These are phyloP conservation scores for Megastigmus dorsalis DNA, from an alignment of 2,888 invertebrate species.

Conservation along the genomic window DNA sequence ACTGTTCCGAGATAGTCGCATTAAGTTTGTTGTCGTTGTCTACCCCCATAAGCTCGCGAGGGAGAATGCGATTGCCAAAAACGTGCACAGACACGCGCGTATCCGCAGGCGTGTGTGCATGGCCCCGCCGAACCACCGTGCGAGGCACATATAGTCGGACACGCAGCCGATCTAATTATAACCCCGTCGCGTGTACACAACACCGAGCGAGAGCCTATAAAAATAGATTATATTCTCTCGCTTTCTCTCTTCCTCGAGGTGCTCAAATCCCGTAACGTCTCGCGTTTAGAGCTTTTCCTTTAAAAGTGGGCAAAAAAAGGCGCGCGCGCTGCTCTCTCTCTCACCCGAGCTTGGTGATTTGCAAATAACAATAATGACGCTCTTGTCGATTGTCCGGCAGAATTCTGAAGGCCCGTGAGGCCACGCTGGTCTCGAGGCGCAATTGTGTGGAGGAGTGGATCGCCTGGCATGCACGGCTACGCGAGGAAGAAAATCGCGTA, in stretches of 20 bases:
- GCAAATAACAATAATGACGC: conserved; percentile 10
- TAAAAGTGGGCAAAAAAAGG: conserved; percentile 7
- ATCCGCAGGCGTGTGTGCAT: background rate
- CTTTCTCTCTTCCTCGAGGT: conserved; percentile 3
- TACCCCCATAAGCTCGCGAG: too few species aligned
- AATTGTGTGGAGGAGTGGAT: conserved; percentile 73
- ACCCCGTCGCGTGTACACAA: conserved; percentile 54
- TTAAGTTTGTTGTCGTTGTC: too few species aligned
- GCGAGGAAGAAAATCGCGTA: conserved; percentile 71
- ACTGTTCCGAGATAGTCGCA: too few species aligned
- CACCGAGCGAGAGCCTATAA: conserved; percentile 41
- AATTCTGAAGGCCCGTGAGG: conserved; percentile 71
- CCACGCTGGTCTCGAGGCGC: conserved; percentile 70
- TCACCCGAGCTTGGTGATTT: too few species aligned
- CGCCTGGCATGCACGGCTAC: conserved; percentile 71
- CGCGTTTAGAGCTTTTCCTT: conserved; percentile 28
- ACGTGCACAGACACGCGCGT: too few species aligned
- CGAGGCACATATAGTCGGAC: conserved; percentile 22
- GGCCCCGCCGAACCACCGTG: conserved; percentile 43
- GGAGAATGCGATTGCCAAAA: too few species aligned
- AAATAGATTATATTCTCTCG: conserved; percentile 44
- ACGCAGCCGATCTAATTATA: conserved; percentile 47
- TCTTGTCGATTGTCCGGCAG: conserved; percentile 56
- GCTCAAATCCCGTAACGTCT: conserved; percentile 7
- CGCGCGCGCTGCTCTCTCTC: background rate